Evolutionary conservation across 2,113 vertebrate genomes (phyloP), one percentile per base, ranked within the genome.

Genomic region (Passerina amoena): DNA sequence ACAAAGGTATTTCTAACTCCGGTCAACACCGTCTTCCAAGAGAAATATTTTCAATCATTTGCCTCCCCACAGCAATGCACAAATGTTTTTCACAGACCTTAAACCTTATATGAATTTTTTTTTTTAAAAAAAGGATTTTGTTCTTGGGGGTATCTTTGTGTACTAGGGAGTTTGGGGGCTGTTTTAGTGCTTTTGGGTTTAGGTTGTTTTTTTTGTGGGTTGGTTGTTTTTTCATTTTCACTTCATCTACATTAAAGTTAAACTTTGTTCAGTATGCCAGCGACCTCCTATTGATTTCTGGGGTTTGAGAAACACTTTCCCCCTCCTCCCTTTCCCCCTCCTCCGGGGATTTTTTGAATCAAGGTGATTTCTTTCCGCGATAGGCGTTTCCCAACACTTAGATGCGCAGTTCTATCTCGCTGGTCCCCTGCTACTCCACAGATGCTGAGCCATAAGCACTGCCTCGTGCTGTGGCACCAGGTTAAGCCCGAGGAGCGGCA

Each of bases 21-120:
- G 86, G 54, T 82, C 93, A 92, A 89, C 95, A 73, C 28, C 8
- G 48, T 72, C 47, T 92, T 96, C 37, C 66, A 63, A 85, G 54
- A 68, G 27, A 33, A 91, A 38, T 30, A 63, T 78, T 92, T 82
- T 75, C 63, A 89, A 66, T 82, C 42, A 28, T 68, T 90, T 85
- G 23, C 40, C 17, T 97, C 53, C 73, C 78, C 79, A 68, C 44
- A 78, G 66, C 17, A 54, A 53, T 25, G 54, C 6, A 0, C 35
- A 75, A 86, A 47, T 47, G 69, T 40, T 83, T 60, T 83, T 86
- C 42, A 59, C 35, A 61, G 13, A 66, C 63, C 40, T 56, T 75
- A 81, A 95, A 60, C 10, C 7, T 11, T 73, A 63, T 57, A 48
- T 45, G 18, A 27, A 14, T n/a, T n/a, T n/a, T n/a, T 51, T 51